These are phyloP conservation scores for Odontamblyopus lacepedii DNA, from an alignment of 2,797 vertebrate genomes.

Conservation along the genomic window DNA sequence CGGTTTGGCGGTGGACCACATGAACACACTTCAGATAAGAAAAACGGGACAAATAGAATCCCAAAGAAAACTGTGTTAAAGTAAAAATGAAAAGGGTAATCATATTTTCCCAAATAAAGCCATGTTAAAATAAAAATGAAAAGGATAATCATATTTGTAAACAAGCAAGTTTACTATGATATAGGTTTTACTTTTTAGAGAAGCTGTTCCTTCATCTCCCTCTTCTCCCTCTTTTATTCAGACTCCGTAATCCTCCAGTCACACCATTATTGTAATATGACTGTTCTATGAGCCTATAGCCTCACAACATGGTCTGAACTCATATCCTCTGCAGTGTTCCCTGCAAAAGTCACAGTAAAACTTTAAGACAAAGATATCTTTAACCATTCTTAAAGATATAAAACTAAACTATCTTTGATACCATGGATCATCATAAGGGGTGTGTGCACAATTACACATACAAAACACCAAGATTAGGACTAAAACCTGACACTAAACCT, in stretches of 20 bases:
- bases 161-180: background rate
- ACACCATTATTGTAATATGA: background rate
- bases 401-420: constrained; percentile 9
- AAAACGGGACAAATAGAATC: background rate
- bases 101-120: background rate
- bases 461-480: too few species aligned
- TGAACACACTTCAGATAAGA: background rate
- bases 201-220: too few species aligned
- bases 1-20: background rate
- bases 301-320: constrained; percentile 3
- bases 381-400: constrained; percentile 17
- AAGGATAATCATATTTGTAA: background rate
- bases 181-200: background rate
- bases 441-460: constrained; percentile 13
- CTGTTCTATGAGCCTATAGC: background rate
- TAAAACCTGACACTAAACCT: too few species aligned
- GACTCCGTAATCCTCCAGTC: background rate
- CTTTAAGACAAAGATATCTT: constrained; percentile 2
- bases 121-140: background rate
- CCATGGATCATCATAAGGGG: constrained; percentile 10
- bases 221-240: background rate
- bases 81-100: background rate
- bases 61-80: too few species aligned
- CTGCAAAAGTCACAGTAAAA: constrained; percentile 31
- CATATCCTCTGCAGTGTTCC: constrained; percentile 4